Percentiles rank a stretch among this genome's conserved stretches.
phyloP scores from a whole-genome alignment of 1,140 invertebrate species.

The Brachionus angularis region DNA sequence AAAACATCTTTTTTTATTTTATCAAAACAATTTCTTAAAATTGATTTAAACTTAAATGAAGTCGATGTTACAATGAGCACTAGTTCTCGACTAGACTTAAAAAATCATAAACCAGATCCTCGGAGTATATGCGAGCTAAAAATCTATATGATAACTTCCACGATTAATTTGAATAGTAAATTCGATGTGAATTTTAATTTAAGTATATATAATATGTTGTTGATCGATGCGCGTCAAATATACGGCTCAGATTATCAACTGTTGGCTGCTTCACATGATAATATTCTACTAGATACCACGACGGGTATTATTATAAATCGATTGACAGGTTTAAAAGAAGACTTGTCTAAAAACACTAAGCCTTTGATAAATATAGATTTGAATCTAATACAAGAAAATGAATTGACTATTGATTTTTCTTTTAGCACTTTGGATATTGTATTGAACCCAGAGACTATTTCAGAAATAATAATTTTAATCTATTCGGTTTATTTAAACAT shows the following conservation, averaged over 20 bases:
- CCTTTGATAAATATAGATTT: neutral
- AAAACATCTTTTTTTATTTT: too few species aligned
- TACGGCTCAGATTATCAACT: constrained; percentile 91
- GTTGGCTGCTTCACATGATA: constrained; percentile 84
- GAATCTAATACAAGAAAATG: neutral
- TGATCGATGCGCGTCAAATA: constrained; percentile 88
- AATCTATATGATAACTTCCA: neutral
- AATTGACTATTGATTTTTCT: constrained; percentile 1
- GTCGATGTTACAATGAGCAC: constrained; percentile 22
- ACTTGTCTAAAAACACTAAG: neutral
- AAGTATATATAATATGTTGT: constrained; percentile 80
- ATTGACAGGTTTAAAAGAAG: neutral
- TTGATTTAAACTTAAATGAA: constrained; percentile 20
- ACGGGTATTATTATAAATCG: constrained; percentile 9
- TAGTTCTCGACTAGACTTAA: too few species aligned
- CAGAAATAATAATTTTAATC: neutral
- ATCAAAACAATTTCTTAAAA: constrained; percentile 25
- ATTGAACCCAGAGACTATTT: constrained; percentile 29
- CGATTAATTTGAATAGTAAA: neutral
- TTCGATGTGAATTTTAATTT: constrained; percentile 55
- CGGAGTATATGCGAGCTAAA: constrained; percentile 24
- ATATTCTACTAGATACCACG: constrained; percentile 68
- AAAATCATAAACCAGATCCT: too few species aligned
- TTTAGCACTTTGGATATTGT: constrained; percentile 13
- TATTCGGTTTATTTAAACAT: neutral